These are phyloP conservation scores for Oreotrochilus melanogaster DNA, from an alignment of 2,113 vertebrate genomes.

Conservation along the genomic window DNA sequence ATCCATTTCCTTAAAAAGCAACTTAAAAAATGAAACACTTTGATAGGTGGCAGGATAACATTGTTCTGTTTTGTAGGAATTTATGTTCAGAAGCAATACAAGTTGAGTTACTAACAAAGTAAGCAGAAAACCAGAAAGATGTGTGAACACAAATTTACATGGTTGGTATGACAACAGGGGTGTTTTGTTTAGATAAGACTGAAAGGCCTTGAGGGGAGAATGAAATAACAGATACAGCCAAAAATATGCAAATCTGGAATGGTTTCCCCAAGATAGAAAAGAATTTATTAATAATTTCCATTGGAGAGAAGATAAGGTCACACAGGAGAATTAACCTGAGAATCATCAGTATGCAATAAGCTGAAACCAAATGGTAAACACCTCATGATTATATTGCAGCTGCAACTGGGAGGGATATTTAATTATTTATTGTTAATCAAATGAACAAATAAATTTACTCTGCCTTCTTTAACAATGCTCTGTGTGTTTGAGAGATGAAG, in stretches of 20 bases:
- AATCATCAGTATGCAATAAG: neutral
- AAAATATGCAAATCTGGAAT: slow-evolving; percentile 10
- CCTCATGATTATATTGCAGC: neutral
- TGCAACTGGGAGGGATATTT: slow-evolving; percentile 12
- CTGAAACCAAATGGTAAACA: slow-evolving; percentile 13
- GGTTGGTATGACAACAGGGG: slow-evolving; percentile 61
- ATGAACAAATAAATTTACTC: neutral
- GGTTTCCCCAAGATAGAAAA: slow-evolving; percentile 11
- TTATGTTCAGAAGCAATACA: neutral
- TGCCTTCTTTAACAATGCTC: neutral
- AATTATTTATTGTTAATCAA: slow-evolving; percentile 13
- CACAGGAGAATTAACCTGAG: slow-evolving; percentile 30
- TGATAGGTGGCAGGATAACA: neutral
- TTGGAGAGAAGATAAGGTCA: slow-evolving; percentile 12
- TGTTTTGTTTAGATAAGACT: slow-evolving; percentile 71
- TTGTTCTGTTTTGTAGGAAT: slow-evolving; percentile 8
- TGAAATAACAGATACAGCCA: neutral
- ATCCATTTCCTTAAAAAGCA: neutral
- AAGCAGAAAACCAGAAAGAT: neutral
- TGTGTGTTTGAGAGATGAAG: neutral
- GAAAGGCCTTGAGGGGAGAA: slow-evolving; percentile 33
- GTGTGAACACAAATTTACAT: slow-evolving; percentile 5
- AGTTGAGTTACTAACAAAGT: slow-evolving; percentile 16
- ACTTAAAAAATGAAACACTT: neutral
- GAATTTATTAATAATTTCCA: slow-evolving; percentile 44